Evolutionary conservation across 64 coral and sea anemone species (phyloP).

Genomic region (Anthopleura sola): DNA sequence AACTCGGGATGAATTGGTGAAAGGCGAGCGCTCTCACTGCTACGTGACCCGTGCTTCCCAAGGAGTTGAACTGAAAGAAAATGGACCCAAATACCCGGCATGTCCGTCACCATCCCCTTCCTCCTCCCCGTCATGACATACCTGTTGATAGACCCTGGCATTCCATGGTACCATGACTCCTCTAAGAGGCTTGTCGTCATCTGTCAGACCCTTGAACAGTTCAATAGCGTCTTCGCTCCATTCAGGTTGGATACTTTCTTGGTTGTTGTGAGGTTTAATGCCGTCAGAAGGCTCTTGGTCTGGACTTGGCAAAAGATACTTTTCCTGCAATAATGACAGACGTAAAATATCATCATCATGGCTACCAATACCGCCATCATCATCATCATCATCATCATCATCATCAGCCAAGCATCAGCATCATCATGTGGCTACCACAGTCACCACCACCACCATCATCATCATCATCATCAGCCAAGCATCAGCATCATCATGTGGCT

Average conservation of each 20-base stretch:
- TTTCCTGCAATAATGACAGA: conserved; percentile 26
- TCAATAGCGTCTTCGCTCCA: conserved; percentile 47
- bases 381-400: neutral
- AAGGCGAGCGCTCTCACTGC: too few relatives aligned
- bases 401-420: neutral
- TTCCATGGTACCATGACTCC: conserved; percentile 65
- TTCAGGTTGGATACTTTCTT: neutral
- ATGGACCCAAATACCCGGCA: too few relatives aligned
- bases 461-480: too few relatives aligned
- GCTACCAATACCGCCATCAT: neutral
- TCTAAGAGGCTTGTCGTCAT: conserved; percentile 42
- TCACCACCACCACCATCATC: too few relatives aligned
- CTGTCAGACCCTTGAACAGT: conserved; percentile 55
- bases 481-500: too few relatives aligned
- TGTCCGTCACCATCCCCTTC: too few relatives aligned
- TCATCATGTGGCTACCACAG: neutral
- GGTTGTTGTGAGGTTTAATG: neutral
- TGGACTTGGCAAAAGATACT: conserved; percentile 48
- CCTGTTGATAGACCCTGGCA: conserved; percentile 20
- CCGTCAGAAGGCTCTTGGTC: conserved; percentile 1
- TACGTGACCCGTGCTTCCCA: too few relatives aligned
- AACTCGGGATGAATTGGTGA: too few relatives aligned
- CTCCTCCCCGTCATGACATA: neutral
- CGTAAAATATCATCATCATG: too few relatives aligned
- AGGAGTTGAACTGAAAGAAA: too few relatives aligned